These are phyloP conservation scores for Neodontobutis hainanensis DNA, from an alignment of 2,113 vertebrate species.

Conservation along the genomic window DNA sequence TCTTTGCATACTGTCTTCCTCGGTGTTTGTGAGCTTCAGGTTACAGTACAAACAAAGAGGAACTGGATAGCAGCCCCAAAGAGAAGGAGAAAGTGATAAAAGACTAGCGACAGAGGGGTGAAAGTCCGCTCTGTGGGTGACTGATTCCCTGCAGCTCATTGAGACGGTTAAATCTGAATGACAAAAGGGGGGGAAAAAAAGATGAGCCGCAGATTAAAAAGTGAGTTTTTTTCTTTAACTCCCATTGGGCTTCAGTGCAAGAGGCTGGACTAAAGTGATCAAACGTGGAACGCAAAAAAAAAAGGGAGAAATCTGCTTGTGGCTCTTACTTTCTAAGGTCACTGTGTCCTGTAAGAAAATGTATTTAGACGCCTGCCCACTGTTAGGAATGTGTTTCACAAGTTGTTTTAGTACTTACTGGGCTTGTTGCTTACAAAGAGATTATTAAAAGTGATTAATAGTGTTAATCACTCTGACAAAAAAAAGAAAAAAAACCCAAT, in stretches of 20 bases:
- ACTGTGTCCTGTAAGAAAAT: conserved; percentile 2
- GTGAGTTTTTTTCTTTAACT: not conserved
- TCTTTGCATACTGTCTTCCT: not conserved
- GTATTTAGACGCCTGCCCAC: conserved; percentile 10
- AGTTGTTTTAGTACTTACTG: not conserved
- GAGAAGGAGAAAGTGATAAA: conserved; percentile 35
- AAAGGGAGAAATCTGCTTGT: conserved; percentile 31
- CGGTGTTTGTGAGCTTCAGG: conserved; percentile 4
- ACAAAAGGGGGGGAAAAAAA: conserved; percentile 29
- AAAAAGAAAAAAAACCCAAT: not conserved
- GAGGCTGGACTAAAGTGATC: conserved; percentile 30
- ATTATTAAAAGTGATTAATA: conserved; percentile 11
- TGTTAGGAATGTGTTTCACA: conserved; percentile 10
- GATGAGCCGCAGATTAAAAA: conserved; percentile 1
- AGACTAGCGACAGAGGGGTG: conserved; percentile 32
- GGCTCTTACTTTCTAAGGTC: conserved; percentile 24
- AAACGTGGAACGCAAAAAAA: conserved; percentile 37
- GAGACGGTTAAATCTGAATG: conserved; percentile 12
- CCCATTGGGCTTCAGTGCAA: not conserved
- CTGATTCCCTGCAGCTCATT: not conserved
- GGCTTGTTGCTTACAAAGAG: not conserved
- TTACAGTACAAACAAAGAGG: conserved; percentile 50
- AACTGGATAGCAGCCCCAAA: conserved; percentile 4
- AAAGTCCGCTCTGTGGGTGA: conserved; percentile 54
- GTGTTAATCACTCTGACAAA: conserved; percentile 17